Base-by-base conservation (phyloP, 2,113 vertebrate species). In the Brachypteracias leptosomus region DNA sequence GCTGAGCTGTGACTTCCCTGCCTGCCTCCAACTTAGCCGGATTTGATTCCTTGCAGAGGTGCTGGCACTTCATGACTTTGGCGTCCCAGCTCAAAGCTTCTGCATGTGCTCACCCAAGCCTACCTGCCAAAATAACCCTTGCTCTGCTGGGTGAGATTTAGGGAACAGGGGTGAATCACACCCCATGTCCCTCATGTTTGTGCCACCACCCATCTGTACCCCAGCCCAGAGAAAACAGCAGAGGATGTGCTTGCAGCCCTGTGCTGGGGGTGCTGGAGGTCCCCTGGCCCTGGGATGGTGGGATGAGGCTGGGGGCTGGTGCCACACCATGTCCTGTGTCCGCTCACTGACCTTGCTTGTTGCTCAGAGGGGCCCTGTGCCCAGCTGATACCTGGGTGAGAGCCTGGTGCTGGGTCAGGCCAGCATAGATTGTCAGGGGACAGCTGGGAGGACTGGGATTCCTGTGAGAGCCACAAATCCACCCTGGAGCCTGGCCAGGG, bases 401-500 rank as follows among this genome's bases (percentile, higher is more conserved):
- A 85, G 89, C 80, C 76, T 86, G 84, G n/a, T 73, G 81, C 68
- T 0, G 7, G 89, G 44, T 89, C 85, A 94, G 85, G 74, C 57
- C 35, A 58, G 35, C 0, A 0, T 66, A 96, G 93, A 95, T 95
- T 96, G 96, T 93, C 96, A 97, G 85, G 88, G 68, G 96, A 97
- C 96, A 96, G 92, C 95, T 97, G 95, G 90, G 92, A 93, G 75
- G 88, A 76, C 92, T 92, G 76, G 80, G 92, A 97, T 96, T 91
- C 94, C 94, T 95, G 36, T 0, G 1, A 91, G 76, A 93, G 88
- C 79, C 76, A 67, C 94, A 97, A 97, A 97, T 97, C 96, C 83
- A 54, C 31, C 71, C 83, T 93, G 95, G 95, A 95, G 63, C 75
- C 49, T 4, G 10, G 79, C 96, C 95, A 94, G 38, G 33, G 86